A percentile compares a stretch with the other conserved stretches of the same genome.
Evolutionary conservation across 2,113 vertebrate genomes (phyloP).

Genomic region (Corvus hawaiiensis): DNA sequence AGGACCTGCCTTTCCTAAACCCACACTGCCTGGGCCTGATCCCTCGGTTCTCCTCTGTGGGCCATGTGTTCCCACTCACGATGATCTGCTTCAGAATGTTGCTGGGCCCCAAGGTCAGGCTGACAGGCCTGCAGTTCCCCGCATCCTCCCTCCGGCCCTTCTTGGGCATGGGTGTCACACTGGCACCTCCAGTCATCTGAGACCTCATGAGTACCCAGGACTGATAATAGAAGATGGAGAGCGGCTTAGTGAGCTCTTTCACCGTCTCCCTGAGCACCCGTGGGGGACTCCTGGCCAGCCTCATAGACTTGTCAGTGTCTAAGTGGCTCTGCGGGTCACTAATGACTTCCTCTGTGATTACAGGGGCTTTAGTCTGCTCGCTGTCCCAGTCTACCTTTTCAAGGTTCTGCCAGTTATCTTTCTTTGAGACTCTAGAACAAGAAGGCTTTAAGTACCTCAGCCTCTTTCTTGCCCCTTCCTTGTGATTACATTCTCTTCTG

Average conservation of each 20-base stretch:
- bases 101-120: rapidly evolving
- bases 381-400: rapidly evolving
- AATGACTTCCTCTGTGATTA: rapidly evolving
- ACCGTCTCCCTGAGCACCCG: rapidly evolving
- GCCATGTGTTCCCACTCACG: rapidly evolving
- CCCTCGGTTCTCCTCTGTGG: too few species aligned
- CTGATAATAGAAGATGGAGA: rapidly evolving
- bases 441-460: neutral
- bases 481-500: neutral
- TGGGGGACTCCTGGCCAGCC: rapidly evolving
- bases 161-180: too few species aligned
- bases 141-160: rapidly evolving
- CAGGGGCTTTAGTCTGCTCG: too few species aligned
- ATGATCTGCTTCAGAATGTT: too few species aligned
- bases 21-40: neutral
- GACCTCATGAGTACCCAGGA: rapidly evolving
- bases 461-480: neutral
- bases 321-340: neutral
- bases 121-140: neutral
- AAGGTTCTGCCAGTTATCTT: rapidly evolving
- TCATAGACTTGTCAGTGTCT: neutral
- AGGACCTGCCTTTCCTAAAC: too few species aligned
- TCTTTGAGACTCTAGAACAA: rapidly evolving
- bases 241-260: rapidly evolving
- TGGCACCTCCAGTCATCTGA: neutral